Base-by-base conservation (phyloP, 1,140 invertebrate genomes). In the Eueides isabella region DNA sequence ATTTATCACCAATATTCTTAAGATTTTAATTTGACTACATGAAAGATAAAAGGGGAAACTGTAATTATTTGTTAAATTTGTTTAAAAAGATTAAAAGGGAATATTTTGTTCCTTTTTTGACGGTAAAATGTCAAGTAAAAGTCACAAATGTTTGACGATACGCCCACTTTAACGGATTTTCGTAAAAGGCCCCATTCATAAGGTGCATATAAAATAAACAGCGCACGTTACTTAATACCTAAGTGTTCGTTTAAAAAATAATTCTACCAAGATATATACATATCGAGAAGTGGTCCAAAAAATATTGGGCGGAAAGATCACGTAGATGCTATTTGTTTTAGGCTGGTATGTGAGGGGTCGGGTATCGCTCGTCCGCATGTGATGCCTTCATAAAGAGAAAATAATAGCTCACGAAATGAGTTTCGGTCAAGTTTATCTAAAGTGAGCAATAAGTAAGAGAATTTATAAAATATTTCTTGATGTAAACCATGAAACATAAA, bases 311-410 rank as follows among this genome's bases (percentile, higher is more conserved):
- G 66, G 29, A 33, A 23, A 7, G 66, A 67, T 35, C 38, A 67
- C 38, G 65, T 67, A 67, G 11, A n/a, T 67, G 38, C 66, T 67
- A 67, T 55, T 55, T 67, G 41, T 67, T 67, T 23, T 31, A 67
- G 28, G 66, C 16, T 9, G 38, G 41, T 55, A 67, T 67, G 41
- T 48, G 23, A 5, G 23, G 23, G 38, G 38, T 67, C 35, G 70
- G 31, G 38, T 71, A 64, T 30, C 61, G 69, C 62, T 6, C 31
- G 48, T 28, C 30, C 61, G 29, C 69, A 64, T 41, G 23, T 71
- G 69, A 62, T 61, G 69, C 61, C 61, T 67, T 72, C 55, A 64
- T 78, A 70, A 77, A 74, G 61, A 63, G 63, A 77, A 74, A 74
- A 74, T 67, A 68, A 74, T 48, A 38, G 61, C 38, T 23, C 72